Conservation (phyloP, 2,113 vertebrate species). For the Dipodomys ordii region DNA sequence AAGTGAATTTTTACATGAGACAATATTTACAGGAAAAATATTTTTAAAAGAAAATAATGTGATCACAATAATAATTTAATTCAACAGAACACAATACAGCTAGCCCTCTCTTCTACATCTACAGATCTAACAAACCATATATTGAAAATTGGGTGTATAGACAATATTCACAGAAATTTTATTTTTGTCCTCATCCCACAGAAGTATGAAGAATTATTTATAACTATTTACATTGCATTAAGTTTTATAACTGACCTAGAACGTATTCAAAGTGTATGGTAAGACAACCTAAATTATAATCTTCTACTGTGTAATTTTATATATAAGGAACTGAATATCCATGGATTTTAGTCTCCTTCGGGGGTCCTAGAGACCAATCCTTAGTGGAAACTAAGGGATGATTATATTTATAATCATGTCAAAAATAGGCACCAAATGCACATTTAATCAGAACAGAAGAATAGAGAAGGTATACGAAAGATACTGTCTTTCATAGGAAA, state of each 20-base stretch:
- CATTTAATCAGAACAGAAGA: background rate
- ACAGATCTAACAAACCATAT: background rate
- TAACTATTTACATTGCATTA: background rate
- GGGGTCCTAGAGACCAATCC: background rate
- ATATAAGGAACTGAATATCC: background rate
- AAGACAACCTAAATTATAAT: background rate
- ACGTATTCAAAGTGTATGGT: no score
- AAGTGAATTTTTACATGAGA: background rate
- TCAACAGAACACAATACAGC: background rate
- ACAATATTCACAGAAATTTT: background rate
- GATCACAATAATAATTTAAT: background rate
- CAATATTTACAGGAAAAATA: constrained; percentile 23
- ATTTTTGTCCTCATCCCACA: background rate
- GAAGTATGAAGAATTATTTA: background rate
- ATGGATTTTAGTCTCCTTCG: background rate
- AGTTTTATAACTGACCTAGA: background rate
- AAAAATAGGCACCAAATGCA: constrained; percentile 24
- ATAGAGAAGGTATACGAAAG: background rate
- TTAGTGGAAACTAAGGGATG: background rate
- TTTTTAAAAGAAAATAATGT: constrained; percentile 23
- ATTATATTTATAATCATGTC: background rate
- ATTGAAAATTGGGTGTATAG: background rate
- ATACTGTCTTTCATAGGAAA: background rate
- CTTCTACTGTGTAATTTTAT: background rate
- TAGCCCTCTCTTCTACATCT: background rate